Conservation (phyloP, 2,113 vertebrate species). For the Mustela lutreola region DNA sequence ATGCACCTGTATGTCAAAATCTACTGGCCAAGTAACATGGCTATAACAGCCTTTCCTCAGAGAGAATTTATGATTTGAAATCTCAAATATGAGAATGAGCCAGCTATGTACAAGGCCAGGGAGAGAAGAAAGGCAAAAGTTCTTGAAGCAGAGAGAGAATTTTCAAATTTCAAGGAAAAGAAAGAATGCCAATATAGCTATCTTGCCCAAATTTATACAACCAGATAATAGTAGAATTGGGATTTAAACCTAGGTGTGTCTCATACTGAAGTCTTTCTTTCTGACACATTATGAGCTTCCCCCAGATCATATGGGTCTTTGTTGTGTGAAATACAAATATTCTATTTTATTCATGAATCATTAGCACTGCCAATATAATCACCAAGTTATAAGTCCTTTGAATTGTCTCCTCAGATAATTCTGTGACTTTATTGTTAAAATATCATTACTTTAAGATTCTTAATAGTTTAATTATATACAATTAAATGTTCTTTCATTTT, state of each 20-base stretch:
- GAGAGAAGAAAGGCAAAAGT: slow-evolving; percentile 44
- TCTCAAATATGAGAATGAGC: slow-evolving; percentile 15
- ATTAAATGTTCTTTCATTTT: slow-evolving; percentile 64
- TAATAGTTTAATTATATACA: slow-evolving; percentile 55
- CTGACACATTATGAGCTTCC: slow-evolving; percentile 26
- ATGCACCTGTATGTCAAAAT: background rate
- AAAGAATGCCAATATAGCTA: background rate
- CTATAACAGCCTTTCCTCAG: background rate
- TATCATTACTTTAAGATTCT: slow-evolving; percentile 62
- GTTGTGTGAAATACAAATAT: slow-evolving; percentile 22
- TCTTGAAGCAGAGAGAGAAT: background rate
- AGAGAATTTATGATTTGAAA: slow-evolving; percentile 4
- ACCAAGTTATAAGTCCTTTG: slow-evolving; percentile 34
- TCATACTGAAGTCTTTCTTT: background rate
- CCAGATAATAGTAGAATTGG: background rate
- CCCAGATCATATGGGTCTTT: background rate
- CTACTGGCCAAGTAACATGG: background rate
- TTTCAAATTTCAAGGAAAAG: slow-evolving; percentile 53
- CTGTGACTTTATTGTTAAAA: slow-evolving; percentile 57
- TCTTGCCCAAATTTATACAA: background rate
- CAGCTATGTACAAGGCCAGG: background rate
- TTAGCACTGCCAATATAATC: slow-evolving; percentile 53
- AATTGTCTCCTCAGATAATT: slow-evolving; percentile 37
- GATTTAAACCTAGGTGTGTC: slow-evolving; percentile 27
- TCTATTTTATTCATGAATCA: slow-evolving; percentile 54